Conservation (phyloP, 2,888 invertebrate genomes). For the Tetropium fuscum region DNA sequence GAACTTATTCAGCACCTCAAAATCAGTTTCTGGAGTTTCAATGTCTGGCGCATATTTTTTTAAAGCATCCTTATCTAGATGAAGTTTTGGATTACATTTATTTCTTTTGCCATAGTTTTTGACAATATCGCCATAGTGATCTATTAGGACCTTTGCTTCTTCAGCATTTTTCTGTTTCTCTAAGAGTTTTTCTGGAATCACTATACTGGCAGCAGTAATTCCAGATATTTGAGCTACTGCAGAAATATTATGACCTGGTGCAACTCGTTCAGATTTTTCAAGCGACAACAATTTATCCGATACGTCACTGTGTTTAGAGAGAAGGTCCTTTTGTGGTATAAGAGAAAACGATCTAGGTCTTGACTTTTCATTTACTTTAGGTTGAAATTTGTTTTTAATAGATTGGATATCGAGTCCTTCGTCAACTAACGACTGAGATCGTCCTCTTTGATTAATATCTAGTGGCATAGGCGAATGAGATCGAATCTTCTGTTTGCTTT, state of each 20-base stretch:
- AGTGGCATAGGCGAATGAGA: slow-evolving; percentile 46
- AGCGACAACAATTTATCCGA: slow-evolving; percentile 27
- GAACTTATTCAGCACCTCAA: slow-evolving; percentile 12
- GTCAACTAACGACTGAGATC: slow-evolving; percentile 39
- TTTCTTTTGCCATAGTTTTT: slow-evolving; percentile 72
- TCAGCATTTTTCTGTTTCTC: slow-evolving; percentile 69
- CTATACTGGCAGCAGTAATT: slow-evolving; percentile 59
- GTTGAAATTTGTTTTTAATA: slow-evolving; percentile 11
- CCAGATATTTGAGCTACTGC: slow-evolving; percentile 57
- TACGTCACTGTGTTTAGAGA: slow-evolving; percentile 10
- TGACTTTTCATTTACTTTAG: slow-evolving; percentile 25
- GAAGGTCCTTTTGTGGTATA: slow-evolving; percentile 38
- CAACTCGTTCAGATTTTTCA: slow-evolving; percentile 28
- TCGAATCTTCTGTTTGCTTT: slow-evolving; percentile 33
- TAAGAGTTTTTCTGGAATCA: slow-evolving; percentile 56
- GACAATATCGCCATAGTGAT: slow-evolving; percentile 85
- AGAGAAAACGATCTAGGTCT: slow-evolving; percentile 51
- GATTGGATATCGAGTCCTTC: slow-evolving; percentile 14
- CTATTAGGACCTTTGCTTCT: slow-evolving; percentile 78
- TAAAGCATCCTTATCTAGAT: slow-evolving; percentile 52
- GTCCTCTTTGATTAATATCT: slow-evolving; percentile 19
- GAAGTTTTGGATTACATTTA: slow-evolving; percentile 46
- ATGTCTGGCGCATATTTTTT: slow-evolving; percentile 60
- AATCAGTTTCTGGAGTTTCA: slow-evolving; percentile 31
- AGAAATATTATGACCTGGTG: slow-evolving; percentile 46